A percentile compares a stretch with the other conserved stretches of the same genome.
These are phyloP conservation scores for Takifugu rubripes DNA, from an alignment of 2,797 vertebrate species.

Conservation along the genomic window DNA sequence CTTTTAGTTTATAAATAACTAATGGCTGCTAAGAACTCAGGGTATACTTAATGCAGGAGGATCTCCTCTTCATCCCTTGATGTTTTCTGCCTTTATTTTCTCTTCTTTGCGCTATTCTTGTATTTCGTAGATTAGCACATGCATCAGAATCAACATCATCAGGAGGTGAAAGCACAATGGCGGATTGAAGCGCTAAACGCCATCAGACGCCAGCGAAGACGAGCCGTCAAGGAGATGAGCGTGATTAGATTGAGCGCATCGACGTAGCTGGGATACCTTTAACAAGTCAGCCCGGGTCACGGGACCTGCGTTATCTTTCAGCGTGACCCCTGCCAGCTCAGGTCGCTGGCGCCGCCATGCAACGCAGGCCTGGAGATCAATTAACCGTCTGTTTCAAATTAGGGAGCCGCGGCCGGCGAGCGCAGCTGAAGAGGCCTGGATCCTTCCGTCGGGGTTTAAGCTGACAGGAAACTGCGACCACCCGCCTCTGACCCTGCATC, in stretches of 20 bases:
- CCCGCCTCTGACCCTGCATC: constrained; percentile 18
- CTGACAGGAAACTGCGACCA: constrained; percentile 26
- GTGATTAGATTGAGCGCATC: constrained; percentile 14
- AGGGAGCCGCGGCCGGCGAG: constrained; percentile 45
- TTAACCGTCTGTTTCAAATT: constrained; percentile 70
- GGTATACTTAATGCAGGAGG: constrained; percentile 69
- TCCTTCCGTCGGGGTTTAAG: constrained; percentile 12
- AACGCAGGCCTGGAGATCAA: constrained; percentile 39
- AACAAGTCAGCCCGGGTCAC: constrained; percentile 22
- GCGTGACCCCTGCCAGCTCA: constrained; percentile 26
- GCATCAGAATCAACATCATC: no score
- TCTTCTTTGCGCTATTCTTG: constrained; percentile 36
- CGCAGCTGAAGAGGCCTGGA: constrained; percentile 25
- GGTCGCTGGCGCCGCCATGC: constrained; percentile 29
- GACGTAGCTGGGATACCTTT: constrained; percentile 60
- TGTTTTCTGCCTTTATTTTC: constrained; percentile 34
- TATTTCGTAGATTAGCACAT: constrained; percentile 8
- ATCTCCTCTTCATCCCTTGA: constrained; percentile 49
- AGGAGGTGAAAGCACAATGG: constrained; percentile 14
- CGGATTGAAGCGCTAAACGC: constrained; percentile 24
- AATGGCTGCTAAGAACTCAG: constrained; percentile 53
- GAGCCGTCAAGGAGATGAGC: no score
- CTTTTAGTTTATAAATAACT: constrained; percentile 67
- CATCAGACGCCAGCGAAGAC: constrained; percentile 7
- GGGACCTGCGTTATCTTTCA: constrained; percentile 18